Conservation (phyloP, 2,113 vertebrate species). For the Saccopteryx bilineata region DNA sequence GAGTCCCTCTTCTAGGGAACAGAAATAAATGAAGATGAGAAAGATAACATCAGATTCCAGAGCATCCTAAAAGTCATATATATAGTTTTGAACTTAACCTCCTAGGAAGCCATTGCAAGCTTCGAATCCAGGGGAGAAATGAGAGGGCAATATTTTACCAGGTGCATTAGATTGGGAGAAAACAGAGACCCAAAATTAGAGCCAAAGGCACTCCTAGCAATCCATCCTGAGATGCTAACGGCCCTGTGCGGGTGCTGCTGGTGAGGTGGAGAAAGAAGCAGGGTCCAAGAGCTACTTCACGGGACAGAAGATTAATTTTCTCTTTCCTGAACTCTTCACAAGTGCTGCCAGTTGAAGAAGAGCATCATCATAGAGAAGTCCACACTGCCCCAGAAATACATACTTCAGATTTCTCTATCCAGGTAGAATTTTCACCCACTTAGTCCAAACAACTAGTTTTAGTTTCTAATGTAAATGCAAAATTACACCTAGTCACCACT, state of each 20-base stretch:
- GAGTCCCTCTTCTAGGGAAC: neutral
- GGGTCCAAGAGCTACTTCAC: neutral
- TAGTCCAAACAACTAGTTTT: neutral
- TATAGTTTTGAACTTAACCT: neutral
- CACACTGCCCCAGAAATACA: neutral
- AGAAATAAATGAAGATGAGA: neutral
- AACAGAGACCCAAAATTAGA: neutral
- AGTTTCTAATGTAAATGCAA: neutral
- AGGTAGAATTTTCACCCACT: neutral
- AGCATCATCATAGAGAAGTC: neutral
- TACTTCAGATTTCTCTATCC: neutral
- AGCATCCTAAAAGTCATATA: neutral
- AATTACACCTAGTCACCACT: neutral
- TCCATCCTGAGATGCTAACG: neutral
- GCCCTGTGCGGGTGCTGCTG: neutral
- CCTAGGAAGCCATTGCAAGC: neutral
- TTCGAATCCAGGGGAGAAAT: conserved; percentile 4
- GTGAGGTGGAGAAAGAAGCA: neutral
- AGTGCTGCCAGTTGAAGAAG: conserved; percentile 22
- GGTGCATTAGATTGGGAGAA: neutral
- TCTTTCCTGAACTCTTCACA: conserved; percentile 10
- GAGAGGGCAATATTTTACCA: neutral
- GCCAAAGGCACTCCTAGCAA: neutral
- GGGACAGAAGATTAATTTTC: neutral
- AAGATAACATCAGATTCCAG: neutral